Evolutionary conservation across 1,140 invertebrate genomes (phyloP), one percentile per base, ranked within the genome.

Genomic region (Megalopta genalis): DNA sequence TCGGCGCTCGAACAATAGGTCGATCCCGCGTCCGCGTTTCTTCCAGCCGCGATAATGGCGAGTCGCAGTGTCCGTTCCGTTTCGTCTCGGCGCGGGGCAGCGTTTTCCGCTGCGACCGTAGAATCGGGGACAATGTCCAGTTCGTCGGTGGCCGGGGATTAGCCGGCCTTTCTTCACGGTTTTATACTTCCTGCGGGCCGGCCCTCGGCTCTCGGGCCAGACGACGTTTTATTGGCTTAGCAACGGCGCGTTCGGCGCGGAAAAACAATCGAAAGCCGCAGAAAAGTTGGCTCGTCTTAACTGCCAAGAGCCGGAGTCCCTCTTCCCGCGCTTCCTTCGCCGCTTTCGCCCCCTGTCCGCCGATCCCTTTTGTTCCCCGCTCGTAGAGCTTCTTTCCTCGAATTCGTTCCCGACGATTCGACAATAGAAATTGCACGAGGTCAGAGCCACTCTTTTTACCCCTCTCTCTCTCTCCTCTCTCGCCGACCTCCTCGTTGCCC

Each of bases 221-320:
- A 52, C 65, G 77, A 54, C 21, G 70, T 84, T 87, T 85, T 85
- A 83, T 82, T 81, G 66, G 80, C 74, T 80, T 64, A 66, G 46
- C 49, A 39, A 49, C 52, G 32, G 67, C 52, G 59, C 71, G 63
- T 77, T 74, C 65, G 46, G 21, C 74, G 70, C 60, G 83, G 80
- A 82, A 88, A 88, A 88, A 88, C 87, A 88, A 88, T 88, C 75
- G 81, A 73, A 57, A 72, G 52, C 75, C 72, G 57, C 77, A 72
- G 81, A 77, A 80, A 89, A 87, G 63, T 89, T 89, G 82, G 83
- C 82, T 88, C 69, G 85, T 84, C 87, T 87, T 74, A 84, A 88
- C 77, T 67, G 82, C 39, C 80, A 71, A 77, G 63, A 82, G n/a
- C 70, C 69, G n/a, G 23, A 12, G 1, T 2, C 49, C 32, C 42